A percentile compares a stretch with the other conserved stretches of the same genome.
These are phyloP conservation scores for Podilymbus podiceps DNA, from an alignment of 2,113 vertebrate species.

Conservation along the genomic window DNA sequence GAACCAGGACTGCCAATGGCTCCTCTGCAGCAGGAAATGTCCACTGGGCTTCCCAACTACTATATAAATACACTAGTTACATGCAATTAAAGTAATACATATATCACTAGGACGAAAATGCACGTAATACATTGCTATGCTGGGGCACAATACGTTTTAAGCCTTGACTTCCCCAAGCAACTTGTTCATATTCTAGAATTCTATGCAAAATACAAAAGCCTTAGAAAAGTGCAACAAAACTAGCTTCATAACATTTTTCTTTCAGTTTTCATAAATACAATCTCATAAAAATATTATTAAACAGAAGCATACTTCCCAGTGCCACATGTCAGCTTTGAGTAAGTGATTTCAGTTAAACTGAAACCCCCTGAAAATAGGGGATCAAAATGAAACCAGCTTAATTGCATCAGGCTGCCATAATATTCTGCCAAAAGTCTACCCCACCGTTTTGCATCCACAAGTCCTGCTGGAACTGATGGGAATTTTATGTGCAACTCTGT, in stretches of 20 bases:
- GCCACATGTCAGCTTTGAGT: background rate
- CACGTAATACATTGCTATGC: background rate
- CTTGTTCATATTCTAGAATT: slow-evolving; percentile 16
- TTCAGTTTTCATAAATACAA: slow-evolving; percentile 55
- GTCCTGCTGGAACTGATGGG: background rate
- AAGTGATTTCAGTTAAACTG: background rate
- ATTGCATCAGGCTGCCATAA: background rate
- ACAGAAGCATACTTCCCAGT: slow-evolving; percentile 39
- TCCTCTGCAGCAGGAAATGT: slow-evolving; percentile 44
- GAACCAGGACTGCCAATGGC: slow-evolving; percentile 10
- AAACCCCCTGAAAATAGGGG: slow-evolving; percentile 40
- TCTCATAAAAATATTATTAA: slow-evolving; percentile 58
- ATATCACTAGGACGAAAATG: background rate
- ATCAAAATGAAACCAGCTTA: slow-evolving; percentile 4
- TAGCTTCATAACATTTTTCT: slow-evolving; percentile 45
- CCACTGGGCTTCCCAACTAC: slow-evolving; percentile 17
- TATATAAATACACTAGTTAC: background rate
- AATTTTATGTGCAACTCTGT: background rate
- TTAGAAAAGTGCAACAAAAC: slow-evolving; percentile 63
- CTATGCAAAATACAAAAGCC: slow-evolving; percentile 49
- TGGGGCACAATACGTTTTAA: background rate
- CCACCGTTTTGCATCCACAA: background rate
- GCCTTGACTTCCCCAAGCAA: background rate
- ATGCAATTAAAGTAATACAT: background rate
- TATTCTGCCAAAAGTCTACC: background rate